Percentiles rank a stretch among this genome's conserved stretches.
Conservation (phyloP, 2,113 vertebrate species). For the Prunella himalayana region DNA sequence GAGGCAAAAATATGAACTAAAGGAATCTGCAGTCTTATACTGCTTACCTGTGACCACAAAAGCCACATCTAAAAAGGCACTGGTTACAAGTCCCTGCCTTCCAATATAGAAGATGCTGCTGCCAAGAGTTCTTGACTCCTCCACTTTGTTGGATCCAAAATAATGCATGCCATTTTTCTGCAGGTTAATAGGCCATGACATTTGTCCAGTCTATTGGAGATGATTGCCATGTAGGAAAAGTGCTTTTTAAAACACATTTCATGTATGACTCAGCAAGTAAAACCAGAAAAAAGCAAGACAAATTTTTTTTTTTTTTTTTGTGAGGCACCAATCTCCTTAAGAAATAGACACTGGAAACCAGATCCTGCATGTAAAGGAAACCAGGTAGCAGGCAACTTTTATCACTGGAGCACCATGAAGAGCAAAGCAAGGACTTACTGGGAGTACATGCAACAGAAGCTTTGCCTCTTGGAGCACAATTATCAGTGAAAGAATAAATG, state of each 20-base stretch:
- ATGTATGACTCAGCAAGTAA: background rate
- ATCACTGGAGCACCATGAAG: rapidly evolving
- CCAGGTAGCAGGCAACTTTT: background rate
- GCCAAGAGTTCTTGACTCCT: background rate
- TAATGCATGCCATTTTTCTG: background rate
- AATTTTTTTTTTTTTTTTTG: background rate
- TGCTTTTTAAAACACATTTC: background rate
- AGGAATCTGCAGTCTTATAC: background rate
- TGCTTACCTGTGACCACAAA: background rate
- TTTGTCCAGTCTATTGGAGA: background rate
- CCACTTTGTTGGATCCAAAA: background rate
- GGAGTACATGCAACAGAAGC: background rate
- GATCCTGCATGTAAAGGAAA: background rate
- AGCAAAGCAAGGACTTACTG: background rate
- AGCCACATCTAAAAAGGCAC: background rate
- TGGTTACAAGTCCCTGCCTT: background rate
- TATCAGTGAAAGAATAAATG: background rate
- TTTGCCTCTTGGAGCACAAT: background rate
- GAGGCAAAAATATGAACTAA: background rate
- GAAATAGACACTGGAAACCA: background rate
- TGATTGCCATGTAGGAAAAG: background rate
- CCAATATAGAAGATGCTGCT: background rate
- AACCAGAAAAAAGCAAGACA: background rate
- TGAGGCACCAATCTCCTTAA: background rate
- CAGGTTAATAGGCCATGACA: background rate